These are phyloP conservation scores for Eumaeus atala DNA, from an alignment of 1,140 invertebrate genomes.

Conservation along the genomic window DNA sequence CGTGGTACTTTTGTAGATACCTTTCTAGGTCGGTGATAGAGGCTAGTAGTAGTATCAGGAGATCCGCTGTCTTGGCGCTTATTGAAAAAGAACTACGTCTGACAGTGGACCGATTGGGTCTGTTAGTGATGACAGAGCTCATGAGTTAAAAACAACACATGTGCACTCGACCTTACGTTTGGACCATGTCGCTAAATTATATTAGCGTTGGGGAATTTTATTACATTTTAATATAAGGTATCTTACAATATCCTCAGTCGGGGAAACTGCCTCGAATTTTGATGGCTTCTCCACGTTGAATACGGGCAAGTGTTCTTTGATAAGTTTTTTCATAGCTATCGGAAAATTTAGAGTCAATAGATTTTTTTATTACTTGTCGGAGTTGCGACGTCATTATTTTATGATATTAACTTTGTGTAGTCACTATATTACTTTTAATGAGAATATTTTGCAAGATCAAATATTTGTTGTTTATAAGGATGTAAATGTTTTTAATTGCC, in stretches of 20 bases:
- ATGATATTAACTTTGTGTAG: conserved; percentile 25
- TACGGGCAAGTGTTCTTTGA: conserved; percentile 40
- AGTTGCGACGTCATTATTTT: conserved; percentile 30
- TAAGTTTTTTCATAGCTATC: conserved; percentile 41
- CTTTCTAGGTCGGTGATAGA: no score
- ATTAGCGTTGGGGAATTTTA: conserved; percentile 60
- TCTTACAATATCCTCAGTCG: conserved; percentile 51
- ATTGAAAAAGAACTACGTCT: no score
- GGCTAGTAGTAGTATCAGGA: no score
- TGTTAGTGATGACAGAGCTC: no score
- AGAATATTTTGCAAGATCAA: not conserved
- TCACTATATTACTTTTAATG: not conserved
- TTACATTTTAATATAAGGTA: conserved; percentile 69
- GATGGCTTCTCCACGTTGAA: conserved; percentile 46
- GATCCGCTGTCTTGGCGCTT: no score
- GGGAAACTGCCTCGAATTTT: conserved; percentile 49
- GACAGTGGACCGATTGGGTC: no score
- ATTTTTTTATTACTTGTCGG: conserved; percentile 34
- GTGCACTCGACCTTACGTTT: conserved; percentile 31
- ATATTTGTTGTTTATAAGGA: not conserved
- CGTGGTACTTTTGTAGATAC: no score
- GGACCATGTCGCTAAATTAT: conserved; percentile 51
- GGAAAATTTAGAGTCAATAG: conserved; percentile 40
- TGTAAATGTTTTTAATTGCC: not conserved
- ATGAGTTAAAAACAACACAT: conserved; percentile 1